Base-by-base conservation (phyloP, 2,797 vertebrate genomes). In the Phataginus tetradactyla region DNA sequence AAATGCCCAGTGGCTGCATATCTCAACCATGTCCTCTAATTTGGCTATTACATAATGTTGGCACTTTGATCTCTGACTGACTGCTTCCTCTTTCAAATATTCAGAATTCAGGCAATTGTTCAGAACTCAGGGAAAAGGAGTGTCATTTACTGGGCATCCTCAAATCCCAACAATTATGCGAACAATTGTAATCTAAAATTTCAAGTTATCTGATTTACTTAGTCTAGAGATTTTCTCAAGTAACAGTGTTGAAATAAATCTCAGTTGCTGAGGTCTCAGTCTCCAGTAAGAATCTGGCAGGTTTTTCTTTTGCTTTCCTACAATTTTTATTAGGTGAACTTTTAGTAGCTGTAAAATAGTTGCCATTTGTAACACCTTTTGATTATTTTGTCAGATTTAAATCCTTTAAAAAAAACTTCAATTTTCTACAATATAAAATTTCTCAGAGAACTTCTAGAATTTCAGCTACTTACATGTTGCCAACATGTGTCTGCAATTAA, bases 321-420 rank as follows among this genome's bases (percentile, higher is more conserved):
- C 34, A 39, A 14, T 66, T 95, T 95, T 96, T 88, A 92, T 74
- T 95, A 95, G 71, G 53, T 75, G 72, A 71, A 29, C 25, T 93
- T 94, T 86, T 92, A 79, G 14, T 80, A 74, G 81, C 68, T 88
- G 20, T 42, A 75, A 95, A 92, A 91, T 57, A 86, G 32, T 95
- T 90, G 68, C 18, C 80, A 32, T 96, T 94, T 93, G 71, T 75
- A 91, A 61, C 23, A 86, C 39, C 53, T 81, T 92, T 53, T 75
- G 57, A 89, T 90, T 92, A 84, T 90, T 96, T 90, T 79, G 64
- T 95, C 45, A 88, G 72, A 96, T 96, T 72, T 74, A 94, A 91
- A 18, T 74, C 34, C 32, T 81, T 79, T 39, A 12, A 86, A 95
- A 81, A 95, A 13, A 27, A 79, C 42, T 93, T 21, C 20, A 71